Base-by-base conservation (phyloP, 2,113 vertebrate species). In the Protomyctophum bolini region DNA sequence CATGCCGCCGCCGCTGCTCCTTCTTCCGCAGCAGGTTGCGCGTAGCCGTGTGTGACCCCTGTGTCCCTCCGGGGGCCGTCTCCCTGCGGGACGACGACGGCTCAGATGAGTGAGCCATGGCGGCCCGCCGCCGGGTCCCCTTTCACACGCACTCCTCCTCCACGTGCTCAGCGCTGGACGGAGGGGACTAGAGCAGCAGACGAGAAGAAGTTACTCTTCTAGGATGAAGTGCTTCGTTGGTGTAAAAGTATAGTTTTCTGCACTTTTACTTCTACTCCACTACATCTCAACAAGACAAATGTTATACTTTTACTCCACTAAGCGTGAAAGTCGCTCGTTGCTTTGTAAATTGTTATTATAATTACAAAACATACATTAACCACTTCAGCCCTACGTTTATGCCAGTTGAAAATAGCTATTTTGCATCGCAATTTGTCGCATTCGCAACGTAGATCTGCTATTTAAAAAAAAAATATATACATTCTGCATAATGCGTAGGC, bases 81-180 rank as follows among this genome's bases (percentile, higher is more conserved):
- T 95, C 94, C 58, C 84, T 77, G 64, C 90, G 87, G 65, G 87
- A 77, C 0, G 91, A 70, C 11, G 87, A 77, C 0, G 91, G 70
- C 11, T 95, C 92, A 63, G 94, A 94, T 64, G 90, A 90, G 33
- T 93, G 94, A 75, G 96, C 96, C 97, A 98, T 96, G 90, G 83
- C 47, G 80, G 83, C 59, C 21, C 15, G 63, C 15, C n/a, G 21
- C 21, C 12, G 80, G 79, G 70, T 88, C 88, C 70, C 58, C 86
- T 89, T 88, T 90, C 85, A 89, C 83, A 69, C 64, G 47, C 75
- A 6, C 80, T 78, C 79, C 80, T 78, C 79, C 77, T 69, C 74
- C 41, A n/a, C 61, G 66, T 60, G 59, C 77, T 88, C 75, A 87
- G 83, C 82, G 80, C 80, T 85, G 58, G 77, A 68, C 45, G 70